Evolutionary conservation across 2,797 vertebrate genomes (phyloP).

Genomic region (Diceros bicornis): DNA sequence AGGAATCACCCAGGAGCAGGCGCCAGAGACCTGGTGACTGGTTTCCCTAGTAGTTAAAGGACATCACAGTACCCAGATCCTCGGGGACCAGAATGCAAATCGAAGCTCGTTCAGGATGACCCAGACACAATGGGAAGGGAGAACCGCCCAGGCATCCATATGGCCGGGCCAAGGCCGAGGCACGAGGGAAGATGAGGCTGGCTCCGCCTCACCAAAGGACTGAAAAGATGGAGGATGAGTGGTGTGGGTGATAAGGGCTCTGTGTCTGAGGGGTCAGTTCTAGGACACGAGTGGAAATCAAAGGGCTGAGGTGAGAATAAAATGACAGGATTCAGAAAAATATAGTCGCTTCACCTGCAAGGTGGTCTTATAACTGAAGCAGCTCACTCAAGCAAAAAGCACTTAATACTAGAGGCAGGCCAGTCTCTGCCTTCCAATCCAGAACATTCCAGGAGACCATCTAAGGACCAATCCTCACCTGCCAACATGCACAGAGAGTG

Average conservation of each 20-base stretch:
- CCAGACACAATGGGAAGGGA: neutral
- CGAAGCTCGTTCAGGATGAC: neutral
- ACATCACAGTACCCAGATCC: neutral
- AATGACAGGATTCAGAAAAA: neutral
- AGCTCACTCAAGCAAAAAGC: neutral
- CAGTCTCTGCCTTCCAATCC: neutral
- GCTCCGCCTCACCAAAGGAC: neutral
- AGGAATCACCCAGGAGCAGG: neutral
- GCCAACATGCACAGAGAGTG: neutral
- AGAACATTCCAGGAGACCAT: neutral
- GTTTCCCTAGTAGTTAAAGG: neutral
- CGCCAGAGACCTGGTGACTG: neutral
- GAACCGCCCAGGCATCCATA: rapidly evolving
- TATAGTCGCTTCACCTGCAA: neutral
- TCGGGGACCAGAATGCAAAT: neutral
- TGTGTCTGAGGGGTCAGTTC: neutral
- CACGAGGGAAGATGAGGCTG: neutral
- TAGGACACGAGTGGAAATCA: neutral
- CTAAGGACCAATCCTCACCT: neutral
- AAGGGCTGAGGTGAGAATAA: neutral
- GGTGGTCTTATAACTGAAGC: neutral
- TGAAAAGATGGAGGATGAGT: neutral
- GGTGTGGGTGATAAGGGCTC: too few relatives aligned
- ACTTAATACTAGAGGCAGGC: neutral
- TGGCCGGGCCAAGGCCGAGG: neutral